Evolutionary conservation across 2,888 invertebrate species (phyloP), one percentile per base, ranked within the genome.

Genomic region (Lochmaea capreae): DNA sequence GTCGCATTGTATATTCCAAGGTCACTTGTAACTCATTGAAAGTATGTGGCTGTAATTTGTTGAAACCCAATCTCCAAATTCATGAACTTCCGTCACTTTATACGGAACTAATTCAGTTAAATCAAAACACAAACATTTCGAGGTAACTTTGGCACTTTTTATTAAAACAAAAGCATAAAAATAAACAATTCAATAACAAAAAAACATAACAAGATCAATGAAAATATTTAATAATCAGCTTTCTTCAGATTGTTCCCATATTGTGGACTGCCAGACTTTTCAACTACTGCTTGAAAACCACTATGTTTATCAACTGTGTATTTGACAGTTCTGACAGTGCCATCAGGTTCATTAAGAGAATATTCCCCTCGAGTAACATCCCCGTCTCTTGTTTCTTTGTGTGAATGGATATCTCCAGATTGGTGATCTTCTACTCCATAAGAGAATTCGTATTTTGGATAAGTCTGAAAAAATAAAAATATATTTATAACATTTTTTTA

Each of bases 371-470:
- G 87, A 10, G 90, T 90, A 74, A 86, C 83, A 78, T 90, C 89
- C 0, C 90, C 90, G 72, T 90, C 89, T 65, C 90, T 86, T 16
- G 86, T 82, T 81, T 90, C 90, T 26, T 87, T 85, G 74, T 90
- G 90, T 42, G 87, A 87, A 77, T 90, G 90, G 72, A 88, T 87
- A 79, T 90, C 90, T n/a, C 90, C 90, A 0, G 90, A 90, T 75
- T 89, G 88, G 72, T 88, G 87, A 73, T 90, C 90, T 22, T 89
- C 88, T 67, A 90, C 90, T 54, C 89, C 88, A 77, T 90, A 90
- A 81, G 89, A 88, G 81, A 89, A 90, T 81, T 89, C 89, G 81
- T 90, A 90, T 85, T 89, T 89, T 33, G 90, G 90, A 78, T 89
- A 89, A 1, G 88, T 80, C 84, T 85, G 69, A 14, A 79, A 76